phyloP scores from a whole-genome alignment of 1,140 invertebrate genomes.

The Drosophila baimaii region DNA sequence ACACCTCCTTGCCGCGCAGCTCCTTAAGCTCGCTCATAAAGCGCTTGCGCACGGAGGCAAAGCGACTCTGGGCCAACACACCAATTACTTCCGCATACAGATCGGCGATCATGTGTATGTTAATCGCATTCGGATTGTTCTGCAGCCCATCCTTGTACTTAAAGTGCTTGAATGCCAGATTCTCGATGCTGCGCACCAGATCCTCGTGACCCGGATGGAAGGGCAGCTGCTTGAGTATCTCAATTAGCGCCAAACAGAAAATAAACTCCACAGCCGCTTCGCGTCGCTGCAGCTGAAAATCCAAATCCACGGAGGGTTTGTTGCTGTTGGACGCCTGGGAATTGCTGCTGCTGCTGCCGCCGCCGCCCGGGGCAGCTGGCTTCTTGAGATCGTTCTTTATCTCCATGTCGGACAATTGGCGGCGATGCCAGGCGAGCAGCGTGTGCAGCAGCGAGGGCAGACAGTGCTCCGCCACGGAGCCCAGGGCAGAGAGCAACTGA shows the following conservation, averaged over 20 bases:
- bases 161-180: constrained; percentile 98
- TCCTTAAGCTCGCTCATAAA: constrained; percentile 98
- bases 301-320: constrained; percentile 69
- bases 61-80: constrained; percentile 97
- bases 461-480: constrained; percentile 98
- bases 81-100: constrained; percentile 99
- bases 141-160: constrained; percentile 98
- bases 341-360: constrained; percentile 38
- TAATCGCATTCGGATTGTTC: constrained; percentile 94
- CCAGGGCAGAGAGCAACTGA: constrained; percentile 96
- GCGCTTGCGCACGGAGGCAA: constrained; percentile 95
- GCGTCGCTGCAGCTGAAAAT: constrained; percentile 91
- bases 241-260: constrained; percentile 98
- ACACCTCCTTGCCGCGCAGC: constrained; percentile 93
- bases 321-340: constrained; percentile 52
- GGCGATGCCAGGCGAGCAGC: constrained; percentile 98
- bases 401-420: constrained; percentile 88
- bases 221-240: constrained; percentile 96
- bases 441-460: constrained; percentile 96
- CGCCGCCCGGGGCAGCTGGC: constrained; percentile 33
- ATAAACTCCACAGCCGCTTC: constrained; percentile 99
- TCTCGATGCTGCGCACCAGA: constrained; percentile 97
- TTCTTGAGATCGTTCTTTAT: constrained; percentile 84
- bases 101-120: constrained; percentile 93
- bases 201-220: constrained; percentile 99